Evolutionary conservation across 2,113 vertebrate species (phyloP), one percentile per base, ranked within the genome.

Genomic region (Sturnira hondurensis): DNA sequence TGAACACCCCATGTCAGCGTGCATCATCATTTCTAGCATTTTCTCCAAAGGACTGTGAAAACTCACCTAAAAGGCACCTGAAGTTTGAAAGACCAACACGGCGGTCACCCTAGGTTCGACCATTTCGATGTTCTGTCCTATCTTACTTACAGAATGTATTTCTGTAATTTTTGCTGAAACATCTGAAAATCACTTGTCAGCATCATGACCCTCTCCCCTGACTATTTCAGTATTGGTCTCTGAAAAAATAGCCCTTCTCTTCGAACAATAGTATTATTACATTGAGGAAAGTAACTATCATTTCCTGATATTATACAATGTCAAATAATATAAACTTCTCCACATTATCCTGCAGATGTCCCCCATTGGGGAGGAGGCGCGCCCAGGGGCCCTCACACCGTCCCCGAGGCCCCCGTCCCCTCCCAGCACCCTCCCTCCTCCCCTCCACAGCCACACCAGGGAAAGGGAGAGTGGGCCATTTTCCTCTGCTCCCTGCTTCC

Each of bases 361-460:
- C 33, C 45, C 43, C 28, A 9, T 17, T 41, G 54, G 41, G 9
- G 15, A 3, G n/a, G n/a, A n/a, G n/a, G n/a, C n/a, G n/a, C n/a
- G n/a, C n/a, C n/a, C n/a, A n/a, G n/a, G n/a, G n/a, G n/a, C n/a
- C 4, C 24, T 17, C 11, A 19, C 3, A 58, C 58, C 26, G 0
- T 63, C 17, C 16, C 36, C 24, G 16, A 68, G 7, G 14, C 7
- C 22, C 22, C 68, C 38, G 41, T 10, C 9, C 68, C 68, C 20
- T 24, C 50, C 5, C 6, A 0, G 54, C 20, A 28, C 70, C 20
- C 3, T 41, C 41, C n/a, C 33, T 24, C 26, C 33, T 28, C 7
- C 22, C 65, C 33, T 86, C 36, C 19, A 71, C 2, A 5, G n/a
- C 16, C 47, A 50, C 41, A 36, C 4, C 41, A 0, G 0, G 28